These are phyloP conservation scores for Ectemnius continuus DNA, from an alignment of 2,888 invertebrate genomes.

Conservation along the genomic window DNA sequence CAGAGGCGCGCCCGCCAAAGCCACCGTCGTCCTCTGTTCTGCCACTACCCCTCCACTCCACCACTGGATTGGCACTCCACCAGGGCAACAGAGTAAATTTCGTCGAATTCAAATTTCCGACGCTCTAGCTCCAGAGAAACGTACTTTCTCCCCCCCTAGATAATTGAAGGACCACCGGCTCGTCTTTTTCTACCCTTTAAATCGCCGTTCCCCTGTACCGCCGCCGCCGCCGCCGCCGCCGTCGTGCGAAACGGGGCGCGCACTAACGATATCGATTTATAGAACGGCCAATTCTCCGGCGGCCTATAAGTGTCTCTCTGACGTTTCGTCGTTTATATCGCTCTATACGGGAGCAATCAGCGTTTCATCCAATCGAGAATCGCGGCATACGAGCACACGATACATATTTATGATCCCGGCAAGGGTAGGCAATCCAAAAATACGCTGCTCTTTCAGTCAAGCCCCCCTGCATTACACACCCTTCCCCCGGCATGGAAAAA, in stretches of 20 bases:
- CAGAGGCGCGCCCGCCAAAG: constrained; percentile 19
- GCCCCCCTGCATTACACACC: no score
- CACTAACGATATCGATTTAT: constrained; percentile 4
- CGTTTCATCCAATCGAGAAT: not conserved
- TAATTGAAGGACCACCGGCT: constrained; percentile 45
- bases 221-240: no score
- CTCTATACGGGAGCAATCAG: not conserved
- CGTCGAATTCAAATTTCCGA: constrained; percentile 62
- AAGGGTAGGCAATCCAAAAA: no score
- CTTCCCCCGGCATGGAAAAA: no score
- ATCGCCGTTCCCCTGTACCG: constrained; percentile 12
- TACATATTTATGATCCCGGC: not conserved
- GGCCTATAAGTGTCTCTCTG: not conserved
- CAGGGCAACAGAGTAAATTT: constrained; percentile 60
- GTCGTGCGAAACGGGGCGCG: constrained; percentile 5
- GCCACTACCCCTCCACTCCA: not conserved
- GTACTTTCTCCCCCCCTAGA: constrained; percentile 3
- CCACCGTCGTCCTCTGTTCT: not conserved
- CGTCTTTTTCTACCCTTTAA: constrained; percentile 6
- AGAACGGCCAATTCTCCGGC: not conserved
- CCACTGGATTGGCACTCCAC: constrained; percentile 58
- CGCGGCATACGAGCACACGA: not conserved
- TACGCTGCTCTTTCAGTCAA: no score
- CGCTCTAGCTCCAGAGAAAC: constrained; percentile 36
- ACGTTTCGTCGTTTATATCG: no score